Evolutionary conservation across 2,113 vertebrate species (phyloP).

Genomic region (Balaenoptera acutorostrata): DNA sequence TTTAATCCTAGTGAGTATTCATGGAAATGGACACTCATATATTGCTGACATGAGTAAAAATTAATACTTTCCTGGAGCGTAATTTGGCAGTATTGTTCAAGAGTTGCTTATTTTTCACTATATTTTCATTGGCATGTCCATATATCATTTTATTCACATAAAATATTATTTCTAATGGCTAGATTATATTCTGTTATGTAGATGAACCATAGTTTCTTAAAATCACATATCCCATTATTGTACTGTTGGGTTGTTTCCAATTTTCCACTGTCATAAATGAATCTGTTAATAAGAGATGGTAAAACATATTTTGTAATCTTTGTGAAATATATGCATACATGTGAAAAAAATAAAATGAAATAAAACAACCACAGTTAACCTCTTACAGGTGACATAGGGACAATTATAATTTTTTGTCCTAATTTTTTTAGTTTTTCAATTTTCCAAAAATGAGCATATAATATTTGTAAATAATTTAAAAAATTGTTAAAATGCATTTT

Average conservation of each 20-base stretch:
- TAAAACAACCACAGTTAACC: not conserved
- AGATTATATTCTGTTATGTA: not conserved
- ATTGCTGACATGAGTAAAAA: not conserved
- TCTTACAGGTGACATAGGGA: not conserved
- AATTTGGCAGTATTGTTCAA: not conserved
- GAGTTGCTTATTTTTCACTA: not conserved
- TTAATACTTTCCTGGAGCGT: not conserved
- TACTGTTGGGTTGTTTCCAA: not conserved
- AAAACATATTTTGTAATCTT: not conserved
- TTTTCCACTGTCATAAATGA: not conserved
- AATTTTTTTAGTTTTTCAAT: not conserved
- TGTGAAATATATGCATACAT: not conserved
- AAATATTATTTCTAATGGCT: not conserved
- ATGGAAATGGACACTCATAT: not conserved
- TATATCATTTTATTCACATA: not conserved
- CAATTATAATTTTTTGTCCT: not conserved
- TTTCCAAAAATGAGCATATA: not conserved
- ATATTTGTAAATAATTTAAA: not conserved
- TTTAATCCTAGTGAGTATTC: not conserved
- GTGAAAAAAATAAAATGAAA: not conserved
- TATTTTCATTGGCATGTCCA: not conserved
- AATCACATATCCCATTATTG: not conserved
- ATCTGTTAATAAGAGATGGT: not conserved
- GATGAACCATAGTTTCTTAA: not conserved
- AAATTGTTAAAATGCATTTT: not conserved